Evolutionary conservation across 2,797 vertebrate genomes (phyloP).

Genomic region (Champsocephalus gunnari): DNA sequence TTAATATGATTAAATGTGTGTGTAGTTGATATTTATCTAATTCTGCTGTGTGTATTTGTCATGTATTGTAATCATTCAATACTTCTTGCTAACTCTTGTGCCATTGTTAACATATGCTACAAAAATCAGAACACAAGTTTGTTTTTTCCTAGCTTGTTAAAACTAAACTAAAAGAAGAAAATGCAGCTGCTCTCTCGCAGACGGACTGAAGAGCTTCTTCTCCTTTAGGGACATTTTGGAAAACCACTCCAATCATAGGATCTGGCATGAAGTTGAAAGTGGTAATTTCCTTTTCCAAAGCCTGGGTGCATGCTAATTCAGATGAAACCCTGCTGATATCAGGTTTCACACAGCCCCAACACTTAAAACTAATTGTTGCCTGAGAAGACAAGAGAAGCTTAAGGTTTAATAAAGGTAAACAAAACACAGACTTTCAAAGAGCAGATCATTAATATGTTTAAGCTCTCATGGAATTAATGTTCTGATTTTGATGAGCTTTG

Average conservation of each 20-base stretch:
- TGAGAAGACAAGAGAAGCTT: conserved; percentile 14
- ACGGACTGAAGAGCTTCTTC: conserved; percentile 15
- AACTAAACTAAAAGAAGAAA: neutral
- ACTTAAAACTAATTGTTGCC: conserved; percentile 55
- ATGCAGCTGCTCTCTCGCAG: conserved; percentile 2
- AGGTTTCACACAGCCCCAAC: conserved; percentile 44
- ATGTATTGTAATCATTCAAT: conserved; percentile 1
- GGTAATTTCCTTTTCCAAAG: conserved; percentile 61
- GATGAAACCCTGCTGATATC: conserved; percentile 50
- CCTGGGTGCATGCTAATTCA: conserved; percentile 57
- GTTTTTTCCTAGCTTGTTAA: conserved; percentile 1
- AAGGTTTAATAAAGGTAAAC: conserved; percentile 31
- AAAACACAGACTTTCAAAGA: conserved; percentile 20
- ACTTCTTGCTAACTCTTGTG: conserved; percentile 10
- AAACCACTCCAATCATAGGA: conserved; percentile 48
- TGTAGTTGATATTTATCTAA: neutral
- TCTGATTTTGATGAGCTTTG: conserved; percentile 13
- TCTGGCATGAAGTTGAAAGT: conserved; percentile 47
- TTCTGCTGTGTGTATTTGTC: neutral
- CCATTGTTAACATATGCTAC: neutral
- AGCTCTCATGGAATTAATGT: neutral
- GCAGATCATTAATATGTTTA: neutral
- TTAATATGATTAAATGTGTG: neutral
- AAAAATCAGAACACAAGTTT: neutral
- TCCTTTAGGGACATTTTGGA: conserved; percentile 30